Conservation (phyloP, 1,140 invertebrate genomes). For the Papilio xuthus region DNA sequence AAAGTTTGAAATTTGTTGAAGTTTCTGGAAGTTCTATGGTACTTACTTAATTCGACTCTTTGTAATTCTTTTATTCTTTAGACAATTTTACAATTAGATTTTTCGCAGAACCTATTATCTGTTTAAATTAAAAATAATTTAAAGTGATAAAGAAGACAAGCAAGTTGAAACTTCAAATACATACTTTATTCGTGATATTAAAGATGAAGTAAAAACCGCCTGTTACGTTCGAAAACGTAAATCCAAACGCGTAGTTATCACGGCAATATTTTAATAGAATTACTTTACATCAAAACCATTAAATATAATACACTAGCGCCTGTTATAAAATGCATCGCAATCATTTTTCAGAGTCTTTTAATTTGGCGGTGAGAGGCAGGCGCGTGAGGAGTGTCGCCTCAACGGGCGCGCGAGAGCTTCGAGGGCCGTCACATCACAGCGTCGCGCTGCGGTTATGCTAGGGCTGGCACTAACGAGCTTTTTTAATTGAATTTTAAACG, state of each 20-base stretch:
- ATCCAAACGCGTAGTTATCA: not conserved
- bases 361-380: constrained; percentile 20
- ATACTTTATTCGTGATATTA: too few relatives aligned
- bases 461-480: constrained; percentile 26
- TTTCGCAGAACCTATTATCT: too few relatives aligned
- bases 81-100: not conserved
- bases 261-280: not conserved
- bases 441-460: not conserved
- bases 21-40: not conserved
- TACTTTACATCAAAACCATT: not conserved
- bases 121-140: too few relatives aligned
- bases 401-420: constrained; percentile 23
- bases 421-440: constrained; percentile 34
- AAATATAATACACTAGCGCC: not conserved
- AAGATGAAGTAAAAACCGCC: not conserved
- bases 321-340: constrained; percentile 29
- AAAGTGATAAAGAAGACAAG: too few relatives aligned
- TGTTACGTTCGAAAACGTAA: not conserved
- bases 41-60: not conserved
- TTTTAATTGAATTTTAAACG: constrained; percentile 9
- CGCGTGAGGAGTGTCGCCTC: constrained; percentile 28
- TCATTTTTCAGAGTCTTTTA: constrained; percentile 38
- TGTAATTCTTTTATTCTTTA: not conserved
- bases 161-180: too few relatives aligned
- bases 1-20: not conserved